Conservation (phyloP, 2,888 invertebrate genomes). For the Drosophila meridionalis region DNA sequence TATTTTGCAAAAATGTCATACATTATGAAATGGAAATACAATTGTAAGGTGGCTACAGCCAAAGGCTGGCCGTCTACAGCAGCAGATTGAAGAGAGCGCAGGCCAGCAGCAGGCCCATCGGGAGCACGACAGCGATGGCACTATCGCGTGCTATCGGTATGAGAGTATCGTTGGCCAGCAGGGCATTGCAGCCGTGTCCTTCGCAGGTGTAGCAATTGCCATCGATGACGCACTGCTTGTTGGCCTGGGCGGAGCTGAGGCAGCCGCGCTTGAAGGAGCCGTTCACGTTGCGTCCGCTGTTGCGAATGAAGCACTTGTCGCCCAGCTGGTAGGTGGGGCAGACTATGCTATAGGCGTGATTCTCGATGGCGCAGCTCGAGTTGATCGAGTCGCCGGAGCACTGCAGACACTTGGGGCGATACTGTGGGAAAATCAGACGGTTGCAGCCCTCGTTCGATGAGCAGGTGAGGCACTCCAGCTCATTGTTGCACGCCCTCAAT, state of each 20-base stretch:
- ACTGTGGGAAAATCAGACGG: conserved; percentile 76
- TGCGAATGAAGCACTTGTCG: conserved; percentile 82
- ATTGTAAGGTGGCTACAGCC: neutral
- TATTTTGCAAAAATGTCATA: neutral
- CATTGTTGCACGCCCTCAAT: conserved; percentile 70
- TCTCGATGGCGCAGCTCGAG: conserved; percentile 75
- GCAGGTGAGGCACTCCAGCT: conserved; percentile 79
- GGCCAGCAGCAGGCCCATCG: conserved; percentile 58
- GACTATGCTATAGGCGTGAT: conserved; percentile 59
- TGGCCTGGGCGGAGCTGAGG: conserved; percentile 70
- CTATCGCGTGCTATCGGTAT: conserved; percentile 81
- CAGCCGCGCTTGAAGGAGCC: conserved; percentile 83
- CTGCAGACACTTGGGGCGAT: conserved; percentile 80
- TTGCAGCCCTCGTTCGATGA: conserved; percentile 80
- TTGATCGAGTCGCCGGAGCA: conserved; percentile 75
- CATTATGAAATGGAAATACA: neutral
- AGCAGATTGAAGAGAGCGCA: conserved; percentile 36
- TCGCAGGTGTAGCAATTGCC: conserved; percentile 81
- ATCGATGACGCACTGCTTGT: conserved; percentile 72
- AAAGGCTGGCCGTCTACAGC: conserved; percentile 20
- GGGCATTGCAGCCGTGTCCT: conserved; percentile 82
- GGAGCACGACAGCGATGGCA: conserved; percentile 53
- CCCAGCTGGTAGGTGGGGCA: conserved; percentile 80
- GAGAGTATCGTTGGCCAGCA: conserved; percentile 54
- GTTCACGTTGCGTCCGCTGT: conserved; percentile 57